Percentiles rank a stretch among this genome's conserved stretches.
Evolutionary conservation across 2,113 vertebrate species (phyloP).

Genomic region (Sterrhoptilus dennistouni): DNA sequence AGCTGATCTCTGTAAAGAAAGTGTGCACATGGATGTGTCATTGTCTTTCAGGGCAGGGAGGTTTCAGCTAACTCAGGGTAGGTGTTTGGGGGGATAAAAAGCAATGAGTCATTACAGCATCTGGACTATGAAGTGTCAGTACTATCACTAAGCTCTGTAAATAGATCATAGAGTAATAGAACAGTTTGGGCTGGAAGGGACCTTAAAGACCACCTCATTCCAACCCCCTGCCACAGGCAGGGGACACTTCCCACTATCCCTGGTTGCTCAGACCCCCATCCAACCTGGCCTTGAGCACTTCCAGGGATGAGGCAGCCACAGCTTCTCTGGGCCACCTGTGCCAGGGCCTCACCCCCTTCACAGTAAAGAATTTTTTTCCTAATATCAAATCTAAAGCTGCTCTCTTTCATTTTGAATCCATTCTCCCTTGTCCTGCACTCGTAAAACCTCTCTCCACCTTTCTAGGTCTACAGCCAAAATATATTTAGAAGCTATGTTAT

Average conservation of each 20-base stretch:
- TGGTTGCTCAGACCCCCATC: neutral
- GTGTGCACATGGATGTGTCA: neutral
- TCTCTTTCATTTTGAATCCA: neutral
- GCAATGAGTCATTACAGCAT: fast-evolving
- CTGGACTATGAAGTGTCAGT: neutral
- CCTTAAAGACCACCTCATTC: neutral
- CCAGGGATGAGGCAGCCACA: neutral
- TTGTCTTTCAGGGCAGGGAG: neutral
- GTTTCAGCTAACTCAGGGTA: neutral
- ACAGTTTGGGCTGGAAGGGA: neutral
- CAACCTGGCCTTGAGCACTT: neutral
- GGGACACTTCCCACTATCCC: fast-evolving
- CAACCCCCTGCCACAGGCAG: fast-evolving
- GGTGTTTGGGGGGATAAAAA: fast-evolving
- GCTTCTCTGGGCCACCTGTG: neutral
- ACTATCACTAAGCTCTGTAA: neutral
- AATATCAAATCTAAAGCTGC: neutral
- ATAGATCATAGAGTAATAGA: neutral
- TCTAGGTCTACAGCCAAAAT: neutral
- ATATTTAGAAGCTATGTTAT: neutral
- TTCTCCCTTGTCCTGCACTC: fast-evolving
- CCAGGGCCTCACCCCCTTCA: fast-evolving
- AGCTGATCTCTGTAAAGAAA: neutral
- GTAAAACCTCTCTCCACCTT: neutral
- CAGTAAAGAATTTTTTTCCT: neutral